Evolutionary conservation across 2,797 vertebrate species (phyloP).

Genomic region (Loris lydekkerianus): DNA sequence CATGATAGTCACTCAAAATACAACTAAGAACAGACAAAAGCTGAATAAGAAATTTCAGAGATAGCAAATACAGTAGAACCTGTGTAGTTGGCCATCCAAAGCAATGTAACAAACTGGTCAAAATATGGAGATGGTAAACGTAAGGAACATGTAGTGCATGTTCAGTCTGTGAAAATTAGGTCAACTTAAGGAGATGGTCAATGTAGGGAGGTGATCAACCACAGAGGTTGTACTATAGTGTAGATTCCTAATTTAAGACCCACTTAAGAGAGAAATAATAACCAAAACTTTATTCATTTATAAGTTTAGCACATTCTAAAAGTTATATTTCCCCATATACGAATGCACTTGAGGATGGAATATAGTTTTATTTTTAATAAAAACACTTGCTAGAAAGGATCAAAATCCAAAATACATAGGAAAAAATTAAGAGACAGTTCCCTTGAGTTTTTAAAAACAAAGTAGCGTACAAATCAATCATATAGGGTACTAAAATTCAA

Average conservation of each 20-base stretch:
- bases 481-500: background rate
- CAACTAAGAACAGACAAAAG: background rate
- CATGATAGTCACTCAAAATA: background rate
- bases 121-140: too few species aligned
- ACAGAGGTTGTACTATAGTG: background rate
- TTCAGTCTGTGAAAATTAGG: too few species aligned
- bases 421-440: background rate
- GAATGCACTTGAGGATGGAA: background rate
- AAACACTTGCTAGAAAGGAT: slow-evolving; percentile 65
- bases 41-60: background rate
- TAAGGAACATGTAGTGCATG: too few species aligned
- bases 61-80: background rate
- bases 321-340: slow-evolving; percentile 20
- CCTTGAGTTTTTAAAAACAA: background rate
- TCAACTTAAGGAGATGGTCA: too few species aligned
- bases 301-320: slow-evolving; percentile 57
- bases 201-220: too few species aligned
- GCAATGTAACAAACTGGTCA: too few species aligned
- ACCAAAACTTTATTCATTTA: slow-evolving; percentile 27
- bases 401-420: background rate
- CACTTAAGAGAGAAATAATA: slow-evolving; percentile 24
- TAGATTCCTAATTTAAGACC: slow-evolving; percentile 14
- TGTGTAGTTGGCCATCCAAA: too few species aligned
- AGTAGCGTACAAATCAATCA: background rate
- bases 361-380: background rate